Conservation (phyloP, 2,113 vertebrate species). For the Sphyrna mokarran region DNA sequence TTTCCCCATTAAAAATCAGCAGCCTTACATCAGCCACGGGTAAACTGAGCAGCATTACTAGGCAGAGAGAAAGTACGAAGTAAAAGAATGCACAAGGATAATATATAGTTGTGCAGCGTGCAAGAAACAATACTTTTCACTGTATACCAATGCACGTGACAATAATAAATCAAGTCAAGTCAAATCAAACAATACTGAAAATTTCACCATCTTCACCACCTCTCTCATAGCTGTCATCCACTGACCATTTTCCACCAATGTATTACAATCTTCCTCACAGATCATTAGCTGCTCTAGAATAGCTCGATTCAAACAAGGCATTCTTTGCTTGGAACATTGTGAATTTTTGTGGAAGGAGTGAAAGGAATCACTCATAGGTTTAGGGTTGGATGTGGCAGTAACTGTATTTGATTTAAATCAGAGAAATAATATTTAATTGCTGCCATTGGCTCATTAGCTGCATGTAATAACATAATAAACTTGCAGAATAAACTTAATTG, state of each 20-base stretch:
- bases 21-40: no score
- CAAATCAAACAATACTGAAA: background rate
- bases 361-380: slow-evolving; percentile 6
- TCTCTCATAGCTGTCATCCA: background rate
- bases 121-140: no score
- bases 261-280: background rate
- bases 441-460: background rate
- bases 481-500: background rate
- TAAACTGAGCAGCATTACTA: no score
- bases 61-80: no score
- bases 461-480: background rate
- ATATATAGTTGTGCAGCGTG: no score
- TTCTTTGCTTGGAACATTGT: background rate
- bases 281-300: background rate
- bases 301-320: background rate
- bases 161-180: no score
- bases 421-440: background rate
- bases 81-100: no score
- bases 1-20: no score
- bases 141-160: no score
- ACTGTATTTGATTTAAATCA: background rate
- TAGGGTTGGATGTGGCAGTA: background rate
- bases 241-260: background rate
- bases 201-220: background rate
- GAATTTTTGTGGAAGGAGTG: background rate